Conservation (phyloP, 2,888 invertebrate species). For the Atethmia centrago region DNA sequence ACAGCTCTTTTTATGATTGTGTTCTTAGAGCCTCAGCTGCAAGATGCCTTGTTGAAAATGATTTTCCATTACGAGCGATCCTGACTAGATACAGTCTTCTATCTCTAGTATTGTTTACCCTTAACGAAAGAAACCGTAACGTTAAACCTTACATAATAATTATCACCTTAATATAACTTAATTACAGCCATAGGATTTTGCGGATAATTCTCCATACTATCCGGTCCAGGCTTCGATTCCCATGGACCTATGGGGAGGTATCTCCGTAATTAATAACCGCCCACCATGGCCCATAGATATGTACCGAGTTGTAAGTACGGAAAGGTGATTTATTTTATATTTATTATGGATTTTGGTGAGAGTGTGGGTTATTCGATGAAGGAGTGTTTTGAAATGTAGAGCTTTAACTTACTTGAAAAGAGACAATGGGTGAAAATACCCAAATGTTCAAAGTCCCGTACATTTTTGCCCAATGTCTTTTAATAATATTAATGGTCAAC, state of each 20-base stretch:
- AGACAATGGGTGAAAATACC: neutral
- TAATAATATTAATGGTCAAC: neutral
- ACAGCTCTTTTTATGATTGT: neutral
- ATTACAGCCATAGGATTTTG: slow-evolving; percentile 62
- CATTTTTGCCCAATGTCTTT: neutral
- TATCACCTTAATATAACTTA: slow-evolving; percentile 62
- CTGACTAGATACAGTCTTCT: neutral
- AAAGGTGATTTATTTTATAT: slow-evolving; percentile 58
- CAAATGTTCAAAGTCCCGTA: neutral
- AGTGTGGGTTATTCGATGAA: slow-evolving; percentile 5
- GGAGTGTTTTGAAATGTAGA: neutral
- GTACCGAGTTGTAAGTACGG: slow-evolving; percentile 48
- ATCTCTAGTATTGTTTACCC: slow-evolving; percentile 2
- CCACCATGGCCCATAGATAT: slow-evolving; percentile 70
- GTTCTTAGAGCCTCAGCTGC: neutral
- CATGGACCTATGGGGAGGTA: slow-evolving; percentile 75
- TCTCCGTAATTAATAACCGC: slow-evolving; percentile 84
- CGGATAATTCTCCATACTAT: slow-evolving; percentile 59
- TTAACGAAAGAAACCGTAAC: slow-evolving; percentile 15
- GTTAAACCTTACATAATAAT: slow-evolving; percentile 50
- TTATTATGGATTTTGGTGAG: slow-evolving; percentile 36
- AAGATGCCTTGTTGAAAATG: neutral
- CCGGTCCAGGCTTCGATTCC: slow-evolving; percentile 71
- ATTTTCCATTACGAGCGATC: neutral
- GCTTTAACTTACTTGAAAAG: neutral